Percentiles rank a stretch among this genome's conserved stretches.
Conservation (phyloP, 2,113 vertebrate species). For the Arizona elegans region DNA sequence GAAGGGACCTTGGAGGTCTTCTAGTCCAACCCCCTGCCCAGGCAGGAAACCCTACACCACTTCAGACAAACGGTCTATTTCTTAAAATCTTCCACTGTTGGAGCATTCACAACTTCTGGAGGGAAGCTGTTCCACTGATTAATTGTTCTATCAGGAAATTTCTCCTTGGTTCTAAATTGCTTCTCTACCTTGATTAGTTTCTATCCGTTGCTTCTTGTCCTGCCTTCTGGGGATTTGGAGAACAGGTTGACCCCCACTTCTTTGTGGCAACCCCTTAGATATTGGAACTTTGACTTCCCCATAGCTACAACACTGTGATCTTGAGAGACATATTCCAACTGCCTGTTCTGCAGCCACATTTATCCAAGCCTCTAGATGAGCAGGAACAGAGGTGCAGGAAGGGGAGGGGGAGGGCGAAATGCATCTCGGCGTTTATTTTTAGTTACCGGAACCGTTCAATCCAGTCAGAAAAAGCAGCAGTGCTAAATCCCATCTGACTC, state of each 20-base stretch:
- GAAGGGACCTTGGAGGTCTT: no score
- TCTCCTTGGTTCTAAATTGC: not conserved
- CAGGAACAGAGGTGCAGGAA: slow-evolving; percentile 39
- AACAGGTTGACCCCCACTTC: not conserved
- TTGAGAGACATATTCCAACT: slow-evolving; percentile 42
- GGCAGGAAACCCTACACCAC: no score
- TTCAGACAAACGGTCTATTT: no score
- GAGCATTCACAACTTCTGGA: no score
- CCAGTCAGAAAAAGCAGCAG: slow-evolving; percentile 46
- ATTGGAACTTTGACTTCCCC: not conserved
- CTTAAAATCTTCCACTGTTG: no score
- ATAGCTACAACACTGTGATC: slow-evolving; percentile 23
- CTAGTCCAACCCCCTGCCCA: no score
- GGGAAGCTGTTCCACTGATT: no score
- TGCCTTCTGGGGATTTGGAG: not conserved
- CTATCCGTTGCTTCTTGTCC: not conserved
- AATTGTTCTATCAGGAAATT: no score
- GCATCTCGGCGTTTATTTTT: slow-evolving; percentile 45
- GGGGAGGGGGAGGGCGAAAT: slow-evolving; percentile 41
- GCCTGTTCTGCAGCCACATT: slow-evolving; percentile 39
- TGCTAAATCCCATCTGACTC: slow-evolving; percentile 43
- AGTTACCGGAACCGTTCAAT: slow-evolving; percentile 47
- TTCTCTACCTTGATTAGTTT: not conserved
- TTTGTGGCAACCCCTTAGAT: not conserved
- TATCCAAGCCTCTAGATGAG: slow-evolving; percentile 47